Conservation (phyloP, 2,797 vertebrate genomes). For the Coregonus suidteri region DNA sequence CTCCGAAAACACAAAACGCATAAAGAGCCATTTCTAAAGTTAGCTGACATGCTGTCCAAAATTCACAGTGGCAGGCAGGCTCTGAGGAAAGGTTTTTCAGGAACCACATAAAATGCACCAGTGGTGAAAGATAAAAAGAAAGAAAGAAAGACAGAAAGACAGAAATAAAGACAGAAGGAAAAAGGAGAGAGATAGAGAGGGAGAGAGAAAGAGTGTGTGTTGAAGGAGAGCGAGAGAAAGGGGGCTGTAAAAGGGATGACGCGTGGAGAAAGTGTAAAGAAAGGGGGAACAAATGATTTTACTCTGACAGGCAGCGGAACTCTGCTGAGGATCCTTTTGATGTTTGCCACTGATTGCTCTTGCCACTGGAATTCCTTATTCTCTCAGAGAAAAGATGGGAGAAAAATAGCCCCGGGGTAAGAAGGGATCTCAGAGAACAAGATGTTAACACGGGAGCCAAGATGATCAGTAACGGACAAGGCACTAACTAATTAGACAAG, state of each 20-base stretch:
- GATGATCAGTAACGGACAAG: slow-evolving; percentile 44
- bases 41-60: slow-evolving; percentile 55
- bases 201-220: background rate
- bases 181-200: background rate
- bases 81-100: slow-evolving; percentile 46
- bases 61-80: slow-evolving; percentile 58
- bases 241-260: slow-evolving; percentile 14
- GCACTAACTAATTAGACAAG: slow-evolving; percentile 52
- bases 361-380: slow-evolving; percentile 78
- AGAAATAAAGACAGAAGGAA: too few species aligned
- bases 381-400: slow-evolving; percentile 70
- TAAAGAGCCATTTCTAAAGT: slow-evolving; percentile 62
- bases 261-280: slow-evolving; percentile 25
- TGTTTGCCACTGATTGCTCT: slow-evolving; percentile 69
- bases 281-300: slow-evolving; percentile 64
- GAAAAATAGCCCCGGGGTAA: slow-evolving; percentile 72
- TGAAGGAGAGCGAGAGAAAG: background rate
- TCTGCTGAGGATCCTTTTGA: slow-evolving; percentile 63
- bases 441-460: slow-evolving; percentile 58
- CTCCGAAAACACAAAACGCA: slow-evolving; percentile 48
- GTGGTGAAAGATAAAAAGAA: background rate
- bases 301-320: slow-evolving; percentile 64
- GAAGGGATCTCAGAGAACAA: slow-evolving; percentile 61
- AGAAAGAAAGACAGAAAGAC: background rate
- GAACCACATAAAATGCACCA: slow-evolving; percentile 53